phyloP scores from a whole-genome alignment of 2,888 invertebrate genomes.

The Apodemia zela region DNA sequence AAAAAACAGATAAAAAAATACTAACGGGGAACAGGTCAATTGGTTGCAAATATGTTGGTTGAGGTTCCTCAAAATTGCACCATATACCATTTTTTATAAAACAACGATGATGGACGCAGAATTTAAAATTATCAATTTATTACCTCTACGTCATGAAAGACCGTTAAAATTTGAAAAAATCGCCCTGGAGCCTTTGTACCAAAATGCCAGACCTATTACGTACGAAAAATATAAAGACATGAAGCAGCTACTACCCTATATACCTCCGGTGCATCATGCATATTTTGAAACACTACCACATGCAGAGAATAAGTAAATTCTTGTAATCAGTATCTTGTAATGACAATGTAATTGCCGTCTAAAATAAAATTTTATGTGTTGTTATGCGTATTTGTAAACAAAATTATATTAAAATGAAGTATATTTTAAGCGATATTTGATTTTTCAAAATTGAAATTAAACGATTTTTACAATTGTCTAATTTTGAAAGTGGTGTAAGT shows the following conservation, averaged over 20 bases:
- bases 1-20: no score
- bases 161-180: conserved; percentile 24
- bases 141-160: conserved; percentile 22
- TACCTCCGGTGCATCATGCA: conserved; percentile 2
- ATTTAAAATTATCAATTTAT: conserved; percentile 24
- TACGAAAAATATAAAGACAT: conserved; percentile 9
- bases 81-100: no score
- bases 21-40: no score
- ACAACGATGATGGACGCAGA: conserved; percentile 25
- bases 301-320: conserved; percentile 19
- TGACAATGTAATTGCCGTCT: conserved; percentile 18
- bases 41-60: no score
- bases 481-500: conserved; percentile 21
- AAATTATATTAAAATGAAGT: conserved; percentile 24
- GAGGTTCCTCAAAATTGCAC: no score
- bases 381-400: conserved; percentile 26
- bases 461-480: conserved; percentile 24
- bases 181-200: conserved; percentile 23
- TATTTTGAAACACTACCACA: conserved; percentile 2
- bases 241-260: neutral
- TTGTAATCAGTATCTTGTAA: conserved; percentile 12
- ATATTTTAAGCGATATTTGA: conserved; percentile 23
- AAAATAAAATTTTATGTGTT: conserved; percentile 16
- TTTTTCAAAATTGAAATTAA: conserved; percentile 24
- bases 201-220: conserved; percentile 13